Conservation (phyloP, 2,888 invertebrate species). For the Mythimna pallens region DNA sequence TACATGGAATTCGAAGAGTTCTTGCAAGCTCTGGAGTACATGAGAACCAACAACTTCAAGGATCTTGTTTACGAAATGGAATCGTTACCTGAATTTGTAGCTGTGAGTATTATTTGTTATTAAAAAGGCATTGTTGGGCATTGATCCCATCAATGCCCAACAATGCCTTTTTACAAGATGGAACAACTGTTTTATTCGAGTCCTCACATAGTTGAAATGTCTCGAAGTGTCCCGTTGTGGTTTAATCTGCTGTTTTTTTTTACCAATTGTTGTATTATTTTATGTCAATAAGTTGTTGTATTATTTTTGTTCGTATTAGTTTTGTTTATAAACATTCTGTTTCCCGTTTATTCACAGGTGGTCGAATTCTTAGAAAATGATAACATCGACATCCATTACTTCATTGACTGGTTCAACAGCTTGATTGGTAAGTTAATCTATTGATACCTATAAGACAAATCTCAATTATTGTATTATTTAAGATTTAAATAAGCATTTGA, state of each 20-base stretch:
- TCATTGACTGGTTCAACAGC: slow-evolving; percentile 77
- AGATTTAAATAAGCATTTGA: neutral
- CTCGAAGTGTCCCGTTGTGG: too few species aligned
- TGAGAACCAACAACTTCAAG: slow-evolving; percentile 75
- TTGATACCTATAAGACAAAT: neutral
- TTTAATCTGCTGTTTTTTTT: too few species aligned
- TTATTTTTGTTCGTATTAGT: neutral
- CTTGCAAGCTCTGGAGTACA: slow-evolving; percentile 69
- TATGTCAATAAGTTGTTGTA: neutral
- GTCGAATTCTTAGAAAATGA: slow-evolving; percentile 82
- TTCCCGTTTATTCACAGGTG: slow-evolving; percentile 71
- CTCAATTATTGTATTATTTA: neutral
- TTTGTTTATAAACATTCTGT: neutral
- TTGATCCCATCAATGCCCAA: too few species aligned
- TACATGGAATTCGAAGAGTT: slow-evolving; percentile 80
- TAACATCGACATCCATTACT: slow-evolving; percentile 83
- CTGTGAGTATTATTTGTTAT: slow-evolving; percentile 72
- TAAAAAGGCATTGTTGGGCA: too few species aligned
- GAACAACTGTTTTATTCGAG: neutral
- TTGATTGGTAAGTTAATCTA: slow-evolving; percentile 75
- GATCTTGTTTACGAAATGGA: slow-evolving; percentile 80
- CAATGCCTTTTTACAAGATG: neutral
- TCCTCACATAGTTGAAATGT: neutral
- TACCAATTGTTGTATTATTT: neutral
- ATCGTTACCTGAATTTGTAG: slow-evolving; percentile 80